phyloP scores from a whole-genome alignment of 2,113 vertebrate species.

The Petromus typicus region DNA sequence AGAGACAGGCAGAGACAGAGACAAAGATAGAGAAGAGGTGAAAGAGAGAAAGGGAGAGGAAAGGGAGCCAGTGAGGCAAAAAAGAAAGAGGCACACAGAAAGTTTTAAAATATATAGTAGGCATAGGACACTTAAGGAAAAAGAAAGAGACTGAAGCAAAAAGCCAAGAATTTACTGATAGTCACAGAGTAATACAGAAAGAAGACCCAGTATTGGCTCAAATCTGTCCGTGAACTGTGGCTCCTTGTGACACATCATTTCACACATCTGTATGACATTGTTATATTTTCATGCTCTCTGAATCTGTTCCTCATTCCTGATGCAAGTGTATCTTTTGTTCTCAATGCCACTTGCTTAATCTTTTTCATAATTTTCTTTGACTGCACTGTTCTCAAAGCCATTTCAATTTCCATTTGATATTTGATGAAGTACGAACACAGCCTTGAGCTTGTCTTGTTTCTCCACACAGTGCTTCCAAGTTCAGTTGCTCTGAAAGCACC shows the following conservation, averaged over 20 bases:
- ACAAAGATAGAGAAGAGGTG: neutral
- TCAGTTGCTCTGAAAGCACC: slow-evolving; percentile 31
- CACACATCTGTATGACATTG: neutral
- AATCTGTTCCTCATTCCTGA: neutral
- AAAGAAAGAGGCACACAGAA: too few relatives aligned
- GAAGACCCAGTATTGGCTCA: neutral
- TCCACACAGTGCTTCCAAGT: neutral
- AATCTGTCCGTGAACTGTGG: neutral
- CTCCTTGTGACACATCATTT: neutral
- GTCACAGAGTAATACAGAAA: neutral
- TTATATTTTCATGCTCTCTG: neutral
- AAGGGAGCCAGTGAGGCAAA: too few relatives aligned
- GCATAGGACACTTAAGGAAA: neutral
- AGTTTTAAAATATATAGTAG: neutral
- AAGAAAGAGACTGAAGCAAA: neutral
- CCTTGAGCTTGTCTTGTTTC: neutral
- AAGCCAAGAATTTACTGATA: neutral
- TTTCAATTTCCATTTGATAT: slow-evolving; percentile 21
- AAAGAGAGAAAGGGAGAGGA: too few relatives aligned
- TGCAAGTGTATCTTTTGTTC: neutral
- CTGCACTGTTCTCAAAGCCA: neutral
- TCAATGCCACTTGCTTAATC: neutral
- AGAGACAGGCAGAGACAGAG: neutral
- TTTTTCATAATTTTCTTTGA: slow-evolving; percentile 11
- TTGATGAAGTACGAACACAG: neutral